Evolutionary conservation across 2,113 vertebrate species (phyloP).

Genomic region (Trogon surrucura): DNA sequence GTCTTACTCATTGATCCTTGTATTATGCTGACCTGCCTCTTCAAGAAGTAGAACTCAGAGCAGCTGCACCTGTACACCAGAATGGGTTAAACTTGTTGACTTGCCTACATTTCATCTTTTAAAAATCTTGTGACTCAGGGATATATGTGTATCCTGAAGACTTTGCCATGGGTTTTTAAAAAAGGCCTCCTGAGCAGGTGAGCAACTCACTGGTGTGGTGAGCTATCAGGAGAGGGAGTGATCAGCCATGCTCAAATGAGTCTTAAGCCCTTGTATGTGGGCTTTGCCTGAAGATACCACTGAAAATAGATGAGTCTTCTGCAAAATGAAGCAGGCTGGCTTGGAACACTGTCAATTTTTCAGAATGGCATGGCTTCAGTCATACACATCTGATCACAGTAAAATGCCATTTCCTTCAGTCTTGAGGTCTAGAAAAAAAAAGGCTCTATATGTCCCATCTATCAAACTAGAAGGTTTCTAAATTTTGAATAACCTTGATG

Average conservation of each 20-base stretch:
- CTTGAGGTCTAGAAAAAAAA: neutral
- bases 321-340: neutral
- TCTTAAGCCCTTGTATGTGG: neutral
- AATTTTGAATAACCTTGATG: slow-evolving; percentile 21
- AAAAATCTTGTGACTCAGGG: neutral
- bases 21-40: neutral
- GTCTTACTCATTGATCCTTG: neutral
- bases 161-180: neutral
- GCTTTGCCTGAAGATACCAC: neutral
- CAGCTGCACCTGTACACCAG: neutral
- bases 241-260: neutral
- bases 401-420: slow-evolving; percentile 17
- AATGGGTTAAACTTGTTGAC: neutral
- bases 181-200: neutral
- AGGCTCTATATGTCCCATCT: slow-evolving; percentile 2
- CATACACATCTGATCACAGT: neutral
- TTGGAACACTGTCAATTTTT: neutral
- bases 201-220: neutral
- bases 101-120: neutral
- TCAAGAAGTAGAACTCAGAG: neutral
- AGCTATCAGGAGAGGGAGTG: neutral
- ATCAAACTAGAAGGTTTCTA: slow-evolving; percentile 44
- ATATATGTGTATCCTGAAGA: neutral
- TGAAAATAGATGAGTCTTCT: neutral
- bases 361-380: neutral